Evolutionary conservation across 2,888 invertebrate genomes (phyloP).

Genomic region (Sinohyriopsis cumingii): DNA sequence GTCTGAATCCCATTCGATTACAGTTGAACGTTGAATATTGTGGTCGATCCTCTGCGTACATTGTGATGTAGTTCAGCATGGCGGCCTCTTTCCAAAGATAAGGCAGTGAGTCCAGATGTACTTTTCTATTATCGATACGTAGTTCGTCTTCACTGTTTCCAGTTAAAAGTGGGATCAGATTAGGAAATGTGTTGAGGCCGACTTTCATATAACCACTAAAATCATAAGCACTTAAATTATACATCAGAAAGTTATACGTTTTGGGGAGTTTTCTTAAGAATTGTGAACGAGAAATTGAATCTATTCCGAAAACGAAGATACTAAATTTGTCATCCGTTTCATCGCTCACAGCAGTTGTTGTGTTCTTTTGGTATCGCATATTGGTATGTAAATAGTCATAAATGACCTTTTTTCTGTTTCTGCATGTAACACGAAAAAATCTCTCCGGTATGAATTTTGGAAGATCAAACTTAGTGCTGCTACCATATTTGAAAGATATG

Average conservation of each 20-base stretch:
- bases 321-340: conserved; percentile 23
- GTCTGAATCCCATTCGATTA: conserved; percentile 80
- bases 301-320: conserved; percentile 23
- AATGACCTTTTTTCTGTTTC: too few species aligned
- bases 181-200: conserved; percentile 40
- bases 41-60: conserved; percentile 87
- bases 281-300: conserved; percentile 24
- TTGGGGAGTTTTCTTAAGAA: conserved; percentile 31
- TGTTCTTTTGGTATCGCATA: too few species aligned
- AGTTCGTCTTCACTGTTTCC: conserved; percentile 17
- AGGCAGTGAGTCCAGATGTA: conserved; percentile 73
- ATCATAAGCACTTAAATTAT: conserved; percentile 26
- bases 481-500: too few species aligned
- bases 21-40: conserved; percentile 86
- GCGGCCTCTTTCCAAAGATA: conserved; percentile 88
- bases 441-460: too few species aligned
- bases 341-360: background rate
- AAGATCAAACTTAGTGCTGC: too few species aligned
- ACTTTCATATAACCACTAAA: conserved; percentile 43
- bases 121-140: conserved; percentile 7
- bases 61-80: conserved; percentile 82
- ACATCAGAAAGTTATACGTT: conserved; percentile 30
- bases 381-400: too few species aligned
- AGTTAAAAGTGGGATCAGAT: conserved; percentile 32
- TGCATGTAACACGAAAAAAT: too few species aligned